phyloP scores from a whole-genome alignment of 2,113 vertebrate genomes.

The Carassius auratus region DNA sequence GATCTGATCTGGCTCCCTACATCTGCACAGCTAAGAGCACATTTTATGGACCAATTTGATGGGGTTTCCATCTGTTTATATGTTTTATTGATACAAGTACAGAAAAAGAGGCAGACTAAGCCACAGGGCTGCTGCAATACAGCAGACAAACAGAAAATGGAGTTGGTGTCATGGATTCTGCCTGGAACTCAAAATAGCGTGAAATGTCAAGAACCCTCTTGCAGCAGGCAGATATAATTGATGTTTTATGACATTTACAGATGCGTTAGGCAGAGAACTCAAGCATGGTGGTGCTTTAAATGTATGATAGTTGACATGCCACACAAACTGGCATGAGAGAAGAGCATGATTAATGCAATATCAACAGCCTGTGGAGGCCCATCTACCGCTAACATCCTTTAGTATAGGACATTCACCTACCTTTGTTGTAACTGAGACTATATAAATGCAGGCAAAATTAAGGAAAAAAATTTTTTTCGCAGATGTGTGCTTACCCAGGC shows the following conservation, averaged over 20 bases:
- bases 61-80: conserved; percentile 42
- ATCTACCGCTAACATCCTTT: conserved; percentile 35
- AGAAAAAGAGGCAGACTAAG: conserved; percentile 29
- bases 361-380: conserved; percentile 37
- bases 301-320: conserved; percentile 37
- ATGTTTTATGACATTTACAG: conserved; percentile 64
- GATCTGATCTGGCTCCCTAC: conserved; percentile 32
- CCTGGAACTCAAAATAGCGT: conserved; percentile 53
- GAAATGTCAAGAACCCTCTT: conserved; percentile 60
- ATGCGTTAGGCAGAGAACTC: conserved; percentile 49
- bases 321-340: conserved; percentile 32
- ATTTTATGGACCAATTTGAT: conserved; percentile 47
- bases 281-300: conserved; percentile 43
- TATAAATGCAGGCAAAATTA: conserved; percentile 28
- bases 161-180: conserved; percentile 49
- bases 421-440: conserved; percentile 32
- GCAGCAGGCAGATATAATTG: conserved; percentile 54
- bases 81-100: conserved; percentile 28
- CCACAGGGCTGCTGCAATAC: conserved; percentile 27
- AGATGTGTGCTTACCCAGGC: conserved; percentile 17
- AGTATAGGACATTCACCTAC: conserved; percentile 1
- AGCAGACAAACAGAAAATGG: conserved; percentile 46
- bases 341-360: conserved; percentile 45
- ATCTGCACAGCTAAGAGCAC: conserved; percentile 36
- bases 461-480: conserved; percentile 22